Evolutionary conservation across 2,113 vertebrate species (phyloP).

Genomic region (Taxidea taxus): DNA sequence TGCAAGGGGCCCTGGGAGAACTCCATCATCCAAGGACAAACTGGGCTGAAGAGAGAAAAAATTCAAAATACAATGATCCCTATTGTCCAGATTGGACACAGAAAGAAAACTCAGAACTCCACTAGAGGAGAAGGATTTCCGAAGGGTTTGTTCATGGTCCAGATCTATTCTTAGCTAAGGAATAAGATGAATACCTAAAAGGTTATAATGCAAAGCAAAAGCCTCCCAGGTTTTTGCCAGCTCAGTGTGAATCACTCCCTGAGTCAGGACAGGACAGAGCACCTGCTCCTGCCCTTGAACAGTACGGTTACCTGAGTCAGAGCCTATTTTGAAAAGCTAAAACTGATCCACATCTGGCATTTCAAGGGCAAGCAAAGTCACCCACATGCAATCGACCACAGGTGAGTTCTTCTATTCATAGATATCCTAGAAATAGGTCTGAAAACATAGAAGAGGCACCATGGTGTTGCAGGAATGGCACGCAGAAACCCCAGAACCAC

Average conservation of each 20-base stretch:
- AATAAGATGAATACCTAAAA: slow-evolving; percentile 47
- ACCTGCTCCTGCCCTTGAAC: slow-evolving; percentile 19
- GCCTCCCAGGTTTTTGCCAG: slow-evolving; percentile 30
- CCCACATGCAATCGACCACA: slow-evolving; percentile 31
- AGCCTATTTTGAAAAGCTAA: slow-evolving; percentile 67
- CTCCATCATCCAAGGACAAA: slow-evolving; percentile 11
- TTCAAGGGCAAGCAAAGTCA: slow-evolving; percentile 35
- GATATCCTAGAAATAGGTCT: slow-evolving; percentile 35
- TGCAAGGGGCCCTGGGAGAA: neutral
- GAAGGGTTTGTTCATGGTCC: slow-evolving; percentile 21
- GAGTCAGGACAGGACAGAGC: slow-evolving; percentile 50
- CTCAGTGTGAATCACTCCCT: slow-evolving; percentile 61
- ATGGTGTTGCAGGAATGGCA: neutral
- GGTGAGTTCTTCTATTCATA: slow-evolving; percentile 57
- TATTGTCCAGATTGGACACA: neutral
- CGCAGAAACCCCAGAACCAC: neutral
- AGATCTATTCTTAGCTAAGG: slow-evolving; percentile 61
- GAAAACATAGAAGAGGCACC: neutral
- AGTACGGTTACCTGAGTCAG: slow-evolving; percentile 61
- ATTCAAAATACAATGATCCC: neutral
- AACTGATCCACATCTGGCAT: slow-evolving; percentile 55
- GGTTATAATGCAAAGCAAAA: slow-evolving; percentile 25
- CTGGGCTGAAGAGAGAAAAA: neutral
- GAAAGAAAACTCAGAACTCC: neutral
- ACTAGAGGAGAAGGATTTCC: neutral